These are phyloP conservation scores for Aythya baeri DNA, from an alignment of 2,113 vertebrate genomes.

Conservation along the genomic window DNA sequence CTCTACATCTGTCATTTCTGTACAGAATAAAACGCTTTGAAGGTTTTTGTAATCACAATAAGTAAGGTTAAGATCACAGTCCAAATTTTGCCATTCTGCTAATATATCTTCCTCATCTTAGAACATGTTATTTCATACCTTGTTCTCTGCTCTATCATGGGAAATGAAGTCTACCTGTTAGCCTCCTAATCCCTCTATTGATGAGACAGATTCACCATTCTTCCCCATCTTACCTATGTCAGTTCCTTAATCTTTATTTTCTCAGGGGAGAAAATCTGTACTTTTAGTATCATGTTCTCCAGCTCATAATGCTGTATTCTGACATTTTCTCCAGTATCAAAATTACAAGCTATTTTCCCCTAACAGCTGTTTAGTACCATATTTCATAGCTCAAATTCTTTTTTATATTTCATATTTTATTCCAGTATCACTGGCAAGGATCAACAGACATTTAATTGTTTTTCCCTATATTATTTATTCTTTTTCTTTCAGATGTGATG, in stretches of 20 bases:
- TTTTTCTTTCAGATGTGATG: background rate
- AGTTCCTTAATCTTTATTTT: background rate
- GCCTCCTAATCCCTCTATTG: background rate
- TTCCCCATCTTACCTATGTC: background rate
- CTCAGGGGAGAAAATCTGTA: background rate
- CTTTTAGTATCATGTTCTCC: background rate
- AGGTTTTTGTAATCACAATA: background rate
- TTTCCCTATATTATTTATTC: background rate
- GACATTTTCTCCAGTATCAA: background rate
- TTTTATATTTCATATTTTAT: background rate
- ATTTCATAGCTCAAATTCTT: background rate
- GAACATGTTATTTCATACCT: background rate
- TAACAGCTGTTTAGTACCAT: background rate
- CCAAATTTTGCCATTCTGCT: background rate
- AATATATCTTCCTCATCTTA: background rate
- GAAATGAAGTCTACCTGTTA: background rate
- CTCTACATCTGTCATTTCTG: background rate
- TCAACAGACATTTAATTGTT: background rate
- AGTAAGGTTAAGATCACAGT: background rate
- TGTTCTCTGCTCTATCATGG: background rate
- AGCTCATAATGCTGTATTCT: background rate
- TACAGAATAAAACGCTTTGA: background rate
- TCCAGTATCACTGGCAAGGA: background rate
- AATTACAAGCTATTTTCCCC: background rate
- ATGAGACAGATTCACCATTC: background rate